Conservation (phyloP, 2,797 vertebrate genomes). For the Spea hammondii region DNA sequence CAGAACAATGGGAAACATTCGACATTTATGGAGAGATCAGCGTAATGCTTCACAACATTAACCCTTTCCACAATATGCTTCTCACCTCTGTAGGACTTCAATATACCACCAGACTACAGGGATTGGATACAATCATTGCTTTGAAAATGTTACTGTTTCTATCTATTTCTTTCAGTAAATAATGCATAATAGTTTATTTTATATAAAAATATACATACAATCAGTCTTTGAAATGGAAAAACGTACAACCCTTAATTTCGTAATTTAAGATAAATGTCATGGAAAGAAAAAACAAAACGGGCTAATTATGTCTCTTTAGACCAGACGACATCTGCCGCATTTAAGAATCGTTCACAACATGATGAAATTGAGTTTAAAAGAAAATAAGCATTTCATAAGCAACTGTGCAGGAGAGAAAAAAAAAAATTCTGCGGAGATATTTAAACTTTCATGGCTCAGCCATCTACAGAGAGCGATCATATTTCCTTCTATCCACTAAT, state of each 20-base stretch:
- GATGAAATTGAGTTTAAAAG: slow-evolving; percentile 26
- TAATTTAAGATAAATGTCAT: slow-evolving; percentile 37
- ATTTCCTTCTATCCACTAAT: slow-evolving; percentile 49
- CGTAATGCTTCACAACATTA: too few relatives aligned
- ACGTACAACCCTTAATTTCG: not conserved
- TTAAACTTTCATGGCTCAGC: slow-evolving; percentile 43
- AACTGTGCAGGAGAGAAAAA: not conserved
- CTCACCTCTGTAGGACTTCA: too few relatives aligned
- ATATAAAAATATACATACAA: too few relatives aligned
- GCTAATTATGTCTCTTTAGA: slow-evolving; percentile 17
- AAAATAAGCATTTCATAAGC: slow-evolving; percentile 29
- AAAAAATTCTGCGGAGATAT: slow-evolving; percentile 37
- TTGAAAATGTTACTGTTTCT: too few relatives aligned
- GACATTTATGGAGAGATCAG: not conserved
- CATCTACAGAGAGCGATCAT: slow-evolving; percentile 28
- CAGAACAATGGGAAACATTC: not conserved
- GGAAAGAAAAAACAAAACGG: not conserved
- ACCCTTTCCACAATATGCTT: too few relatives aligned
- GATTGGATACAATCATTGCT: too few relatives aligned
- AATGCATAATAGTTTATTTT: too few relatives aligned
- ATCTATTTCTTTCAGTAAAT: too few relatives aligned
- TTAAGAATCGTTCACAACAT: slow-evolving; percentile 23
- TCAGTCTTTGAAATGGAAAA: too few relatives aligned
- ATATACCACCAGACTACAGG: too few relatives aligned
- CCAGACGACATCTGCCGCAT: slow-evolving; percentile 23